These are phyloP conservation scores for Protophormia terraenovae DNA, from an alignment of 2,888 invertebrate species.

Conservation along the genomic window DNA sequence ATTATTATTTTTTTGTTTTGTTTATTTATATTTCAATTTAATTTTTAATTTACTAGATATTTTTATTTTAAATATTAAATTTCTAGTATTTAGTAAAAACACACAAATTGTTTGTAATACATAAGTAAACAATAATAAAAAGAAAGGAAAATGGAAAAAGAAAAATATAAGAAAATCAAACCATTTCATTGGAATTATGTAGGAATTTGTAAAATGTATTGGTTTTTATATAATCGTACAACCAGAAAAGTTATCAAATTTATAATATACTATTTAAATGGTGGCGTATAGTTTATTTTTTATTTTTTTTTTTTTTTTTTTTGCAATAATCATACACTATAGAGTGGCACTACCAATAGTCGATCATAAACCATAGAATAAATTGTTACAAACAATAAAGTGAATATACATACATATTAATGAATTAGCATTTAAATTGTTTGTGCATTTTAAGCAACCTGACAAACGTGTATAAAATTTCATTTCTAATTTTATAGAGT, in stretches of 20 bases:
- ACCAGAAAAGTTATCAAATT: too few relatives aligned
- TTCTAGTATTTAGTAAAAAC: conserved; percentile 39
- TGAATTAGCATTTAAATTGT: conserved; percentile 44
- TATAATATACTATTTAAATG: too few relatives aligned
- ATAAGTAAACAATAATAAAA: too few relatives aligned
- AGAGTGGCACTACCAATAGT: neutral
- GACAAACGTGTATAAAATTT: conserved; percentile 16
- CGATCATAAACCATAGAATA: neutral
- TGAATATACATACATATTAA: neutral
- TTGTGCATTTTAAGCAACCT: neutral
- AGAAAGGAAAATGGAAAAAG: neutral
- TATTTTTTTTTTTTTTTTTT: too few relatives aligned
- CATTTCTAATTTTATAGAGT: too few relatives aligned
- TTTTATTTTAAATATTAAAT: conserved; percentile 15
- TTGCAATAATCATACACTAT: neutral
- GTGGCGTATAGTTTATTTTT: too few relatives aligned
- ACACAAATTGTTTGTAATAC: conserved; percentile 43
- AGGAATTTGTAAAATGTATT: too few relatives aligned
- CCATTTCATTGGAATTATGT: too few relatives aligned
- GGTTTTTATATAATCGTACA: too few relatives aligned
- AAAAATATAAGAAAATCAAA: neutral
- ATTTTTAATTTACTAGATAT: neutral
- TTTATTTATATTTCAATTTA: conserved; percentile 12
- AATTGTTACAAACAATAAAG: neutral
- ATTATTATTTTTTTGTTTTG: conserved; percentile 13